Conservation (phyloP, 2,888 invertebrate genomes). For the Odontomyia ornata region DNA sequence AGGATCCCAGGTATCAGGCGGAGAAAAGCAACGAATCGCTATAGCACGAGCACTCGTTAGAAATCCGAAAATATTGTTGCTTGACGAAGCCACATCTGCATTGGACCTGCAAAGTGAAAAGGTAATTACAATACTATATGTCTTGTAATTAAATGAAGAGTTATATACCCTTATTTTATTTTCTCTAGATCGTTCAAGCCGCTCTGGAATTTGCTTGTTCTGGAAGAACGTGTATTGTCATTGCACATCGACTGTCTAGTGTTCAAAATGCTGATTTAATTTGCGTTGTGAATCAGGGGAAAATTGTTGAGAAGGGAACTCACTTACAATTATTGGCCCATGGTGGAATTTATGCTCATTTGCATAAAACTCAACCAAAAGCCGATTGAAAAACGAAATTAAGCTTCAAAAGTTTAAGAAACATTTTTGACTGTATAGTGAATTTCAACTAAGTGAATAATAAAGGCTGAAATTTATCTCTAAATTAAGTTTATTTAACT, state of each 20-base stretch:
- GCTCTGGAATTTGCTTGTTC: slow-evolving; percentile 83
- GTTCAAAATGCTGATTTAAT: slow-evolving; percentile 86
- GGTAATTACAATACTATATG: slow-evolving; percentile 64
- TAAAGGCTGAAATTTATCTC: too few species aligned
- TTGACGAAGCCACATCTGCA: slow-evolving; percentile 84
- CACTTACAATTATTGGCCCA: slow-evolving; percentile 76
- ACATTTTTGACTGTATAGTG: too few species aligned
- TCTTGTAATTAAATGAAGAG: not conserved
- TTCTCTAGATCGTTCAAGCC: slow-evolving; percentile 76
- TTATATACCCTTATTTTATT: not conserved
- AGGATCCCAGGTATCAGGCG: slow-evolving; percentile 82
- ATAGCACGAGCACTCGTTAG: slow-evolving; percentile 81
- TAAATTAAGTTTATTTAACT: too few species aligned
- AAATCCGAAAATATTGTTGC: slow-evolving; percentile 75
- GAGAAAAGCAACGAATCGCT: slow-evolving; percentile 88
- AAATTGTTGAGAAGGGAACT: slow-evolving; percentile 79
- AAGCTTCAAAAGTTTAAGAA: too few species aligned
- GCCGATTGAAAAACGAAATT: not conserved
- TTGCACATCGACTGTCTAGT: slow-evolving; percentile 86
- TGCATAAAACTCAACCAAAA: slow-evolving; percentile 70
- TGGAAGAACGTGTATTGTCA: slow-evolving; percentile 84
- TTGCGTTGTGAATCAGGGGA: slow-evolving; percentile 81
- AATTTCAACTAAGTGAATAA: too few species aligned
- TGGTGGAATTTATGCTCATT: slow-evolving; percentile 73
- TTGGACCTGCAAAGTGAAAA: slow-evolving; percentile 80